Base-by-base conservation (phyloP, 2,888 invertebrate species). In the Andrena marginata region DNA sequence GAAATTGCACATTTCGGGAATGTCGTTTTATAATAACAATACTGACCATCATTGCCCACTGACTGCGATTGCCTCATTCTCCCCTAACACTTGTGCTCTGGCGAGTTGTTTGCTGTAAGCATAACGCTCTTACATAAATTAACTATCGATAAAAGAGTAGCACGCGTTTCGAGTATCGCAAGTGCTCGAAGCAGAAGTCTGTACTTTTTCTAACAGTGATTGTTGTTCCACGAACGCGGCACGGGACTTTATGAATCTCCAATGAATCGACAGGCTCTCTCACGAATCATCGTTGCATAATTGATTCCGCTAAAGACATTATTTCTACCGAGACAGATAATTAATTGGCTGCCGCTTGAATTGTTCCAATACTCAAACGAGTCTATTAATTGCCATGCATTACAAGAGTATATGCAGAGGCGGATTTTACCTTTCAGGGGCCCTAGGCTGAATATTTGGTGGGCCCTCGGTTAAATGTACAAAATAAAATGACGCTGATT, bases 91-190 rank as follows among this genome's bases (percentile, higher is more conserved):
- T 62, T 29, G 60, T 16, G 31, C 51, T 29, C 42, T 1, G 5
- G 0, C 6, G 49, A 10, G 2, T 8, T 67, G 29, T 33, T 73
- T 31, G 42, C 63, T 13, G 13, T 3, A 20, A 65, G 23, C 31
- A 8, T 67, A 63, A 68, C 56, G 67, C 20, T 51, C 23, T 65
- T 79, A 20, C 42, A 31, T 31, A 49, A 79, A 76, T 79, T 70
- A 51, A 60, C 10, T 7, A 20, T n/a, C 60, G 51, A 69, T 20
- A 51, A 26, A 51, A 16, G 5, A 13, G 33, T 16, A 4, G 23
- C 13, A 13, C 20, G n/a, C 7, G 13, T 16, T 2, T 51, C 67
- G 54, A 20, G 20, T 10, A 10, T 23, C 54, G 54, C 54, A 2
- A 54, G 23, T 23, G 23, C 54, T 23, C 8, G 2, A 10, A 54